These are phyloP conservation scores for Lucilia sericata DNA, from an alignment of 1,140 invertebrate species.

Conservation along the genomic window DNA sequence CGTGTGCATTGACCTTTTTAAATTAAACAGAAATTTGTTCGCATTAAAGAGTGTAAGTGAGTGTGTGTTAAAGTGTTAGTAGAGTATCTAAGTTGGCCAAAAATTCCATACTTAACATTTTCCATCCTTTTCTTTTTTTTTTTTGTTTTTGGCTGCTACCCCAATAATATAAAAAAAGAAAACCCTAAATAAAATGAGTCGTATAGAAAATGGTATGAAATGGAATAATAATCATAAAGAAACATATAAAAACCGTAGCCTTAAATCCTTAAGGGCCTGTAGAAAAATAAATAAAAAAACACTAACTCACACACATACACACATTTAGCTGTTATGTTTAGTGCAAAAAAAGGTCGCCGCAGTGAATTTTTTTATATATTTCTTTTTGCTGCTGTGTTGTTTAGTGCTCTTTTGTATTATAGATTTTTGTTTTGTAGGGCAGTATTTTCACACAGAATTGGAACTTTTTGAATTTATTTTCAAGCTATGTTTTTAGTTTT, in stretches of 20 bases:
- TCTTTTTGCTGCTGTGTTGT: background rate
- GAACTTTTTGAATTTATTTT: background rate
- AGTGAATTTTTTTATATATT: background rate
- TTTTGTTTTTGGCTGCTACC: background rate
- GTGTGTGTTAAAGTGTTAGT: background rate
- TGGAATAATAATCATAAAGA: background rate
- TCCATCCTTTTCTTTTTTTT: background rate
- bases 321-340: background rate
- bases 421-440: background rate
- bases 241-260: background rate
- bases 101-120: background rate
- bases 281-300: background rate
- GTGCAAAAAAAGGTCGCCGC: background rate
- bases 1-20: slow-evolving; percentile 20
- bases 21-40: background rate
- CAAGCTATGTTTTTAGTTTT: background rate
- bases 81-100: background rate
- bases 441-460: background rate
- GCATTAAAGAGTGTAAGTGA: background rate
- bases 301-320: background rate
- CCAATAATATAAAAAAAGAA: background rate
- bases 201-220: background rate
- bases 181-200: background rate
- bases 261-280: slow-evolving; percentile 10
- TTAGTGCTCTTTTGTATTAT: background rate